phyloP scores from a whole-genome alignment of 2,888 invertebrate species.

The Cheilosia urbana region DNA sequence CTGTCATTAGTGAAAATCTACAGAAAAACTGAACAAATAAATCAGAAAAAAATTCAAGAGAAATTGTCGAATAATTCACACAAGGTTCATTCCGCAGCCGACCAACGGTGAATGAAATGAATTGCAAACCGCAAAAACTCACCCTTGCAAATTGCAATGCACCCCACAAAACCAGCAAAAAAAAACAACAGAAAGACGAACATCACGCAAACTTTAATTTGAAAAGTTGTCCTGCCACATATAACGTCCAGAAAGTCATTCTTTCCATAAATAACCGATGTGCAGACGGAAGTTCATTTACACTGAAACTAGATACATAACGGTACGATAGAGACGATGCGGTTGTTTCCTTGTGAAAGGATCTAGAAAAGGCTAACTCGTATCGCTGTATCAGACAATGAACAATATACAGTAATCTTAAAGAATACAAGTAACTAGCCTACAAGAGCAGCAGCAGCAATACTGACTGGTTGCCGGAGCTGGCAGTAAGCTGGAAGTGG shows the following conservation, averaged over 20 bases:
- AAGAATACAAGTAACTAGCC: constrained; percentile 36
- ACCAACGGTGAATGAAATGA: too few relatives aligned
- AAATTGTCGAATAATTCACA: constrained; percentile 40
- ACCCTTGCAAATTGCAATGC: constrained; percentile 2
- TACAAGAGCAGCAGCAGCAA: background rate
- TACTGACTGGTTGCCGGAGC: background rate
- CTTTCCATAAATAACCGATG: constrained; percentile 68
- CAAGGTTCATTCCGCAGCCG: background rate
- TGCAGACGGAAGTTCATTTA: constrained; percentile 74
- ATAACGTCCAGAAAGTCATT: constrained; percentile 72
- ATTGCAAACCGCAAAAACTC: constrained; percentile 39
- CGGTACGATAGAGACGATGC: constrained; percentile 3
- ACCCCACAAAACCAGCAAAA: background rate
- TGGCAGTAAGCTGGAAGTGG: constrained; percentile 14
- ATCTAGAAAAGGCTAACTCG: constrained; percentile 16
- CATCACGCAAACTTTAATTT: constrained; percentile 71
- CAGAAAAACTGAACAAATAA: constrained; percentile 8
- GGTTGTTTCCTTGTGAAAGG: background rate
- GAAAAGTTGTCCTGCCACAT: constrained; percentile 73
- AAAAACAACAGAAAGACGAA: constrained; percentile 28
- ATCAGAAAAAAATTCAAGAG: background rate
- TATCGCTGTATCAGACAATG: constrained; percentile 46
- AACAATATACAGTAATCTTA: constrained; percentile 60
- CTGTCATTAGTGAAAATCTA: background rate
- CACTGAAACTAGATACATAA: constrained; percentile 71